A percentile compares a stretch with the other conserved stretches of the same genome.
Evolutionary conservation across 2,888 invertebrate species (phyloP).

Genomic region (Laspeyria flexula): DNA sequence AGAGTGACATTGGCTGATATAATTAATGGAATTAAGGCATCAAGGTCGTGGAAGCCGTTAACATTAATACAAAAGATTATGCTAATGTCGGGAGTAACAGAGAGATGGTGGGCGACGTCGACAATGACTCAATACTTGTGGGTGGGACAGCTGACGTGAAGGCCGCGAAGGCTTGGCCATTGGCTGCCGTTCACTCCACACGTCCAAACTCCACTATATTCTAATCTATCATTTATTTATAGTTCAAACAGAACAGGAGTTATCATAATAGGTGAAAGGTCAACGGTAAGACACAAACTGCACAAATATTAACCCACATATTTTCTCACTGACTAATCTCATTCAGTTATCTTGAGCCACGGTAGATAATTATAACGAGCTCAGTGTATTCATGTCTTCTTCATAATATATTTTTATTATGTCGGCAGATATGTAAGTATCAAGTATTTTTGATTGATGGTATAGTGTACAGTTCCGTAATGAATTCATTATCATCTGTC

Average conservation of each 20-base stretch:
- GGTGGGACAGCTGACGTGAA: slow-evolving; percentile 69
- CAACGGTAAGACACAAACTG: slow-evolving; percentile 32
- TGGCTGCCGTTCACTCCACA: slow-evolving; percentile 57
- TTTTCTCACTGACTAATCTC: slow-evolving; percentile 34
- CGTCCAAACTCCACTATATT: slow-evolving; percentile 26
- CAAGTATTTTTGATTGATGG: slow-evolving; percentile 5
- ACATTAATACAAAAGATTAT: slow-evolving; percentile 68
- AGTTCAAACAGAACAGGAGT: slow-evolving; percentile 28
- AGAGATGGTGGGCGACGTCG: slow-evolving; percentile 62
- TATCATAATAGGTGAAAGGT: slow-evolving; percentile 42
- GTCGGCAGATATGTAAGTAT: slow-evolving; percentile 1
- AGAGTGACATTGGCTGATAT: slow-evolving; percentile 39
- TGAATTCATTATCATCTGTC: background rate
- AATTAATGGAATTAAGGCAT: slow-evolving; percentile 53
- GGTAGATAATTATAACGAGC: slow-evolving; percentile 13
- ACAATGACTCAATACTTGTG: slow-evolving; percentile 73
- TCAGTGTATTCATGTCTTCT: slow-evolving; percentile 20
- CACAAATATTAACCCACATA: slow-evolving; percentile 42
- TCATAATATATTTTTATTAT: slow-evolving; percentile 14
- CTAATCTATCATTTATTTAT: slow-evolving; percentile 30
- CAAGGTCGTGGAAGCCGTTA: slow-evolving; percentile 71
- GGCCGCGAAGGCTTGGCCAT: slow-evolving; percentile 71
- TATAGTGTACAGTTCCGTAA: background rate
- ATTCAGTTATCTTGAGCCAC: too few relatives aligned
- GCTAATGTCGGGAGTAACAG: slow-evolving; percentile 62